Conservation (phyloP, 2,113 vertebrate genomes). For the Burhinus bistriatus region DNA sequence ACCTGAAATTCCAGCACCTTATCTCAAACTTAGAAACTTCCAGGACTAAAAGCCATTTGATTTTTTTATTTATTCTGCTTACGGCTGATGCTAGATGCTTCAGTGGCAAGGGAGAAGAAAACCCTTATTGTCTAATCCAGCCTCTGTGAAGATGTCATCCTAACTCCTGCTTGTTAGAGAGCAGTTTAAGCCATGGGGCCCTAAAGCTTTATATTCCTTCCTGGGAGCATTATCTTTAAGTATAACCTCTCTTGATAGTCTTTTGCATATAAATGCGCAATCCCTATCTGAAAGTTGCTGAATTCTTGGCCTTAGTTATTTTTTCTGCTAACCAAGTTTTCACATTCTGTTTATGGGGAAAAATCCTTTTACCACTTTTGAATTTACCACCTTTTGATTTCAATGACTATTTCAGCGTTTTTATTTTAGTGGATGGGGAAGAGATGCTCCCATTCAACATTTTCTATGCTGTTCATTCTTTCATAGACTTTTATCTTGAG, state of each 20-base stretch:
- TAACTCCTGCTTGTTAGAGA: neutral
- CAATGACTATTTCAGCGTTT: neutral
- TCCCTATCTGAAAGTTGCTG: neutral
- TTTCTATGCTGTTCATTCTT: neutral
- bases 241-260: neutral
- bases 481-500: neutral
- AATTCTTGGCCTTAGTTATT: neutral
- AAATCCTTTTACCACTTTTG: neutral
- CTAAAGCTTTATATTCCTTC: neutral
- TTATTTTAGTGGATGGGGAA: neutral
- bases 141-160: neutral
- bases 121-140: neutral
- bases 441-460: neutral
- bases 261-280: neutral
- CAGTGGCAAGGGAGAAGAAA: neutral
- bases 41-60: neutral
- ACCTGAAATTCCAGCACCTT: constrained; percentile 10
- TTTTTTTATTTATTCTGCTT: neutral
- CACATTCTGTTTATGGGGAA: neutral
- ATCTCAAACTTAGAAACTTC: neutral
- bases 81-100: neutral
- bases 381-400: neutral
- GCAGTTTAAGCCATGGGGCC: neutral
- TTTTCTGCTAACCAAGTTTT: neutral
- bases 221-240: neutral